Percentiles rank a stretch among this genome's conserved stretches.
Conservation (phyloP, 2,888 invertebrate genomes). For the Neuroscelio doddi region DNA sequence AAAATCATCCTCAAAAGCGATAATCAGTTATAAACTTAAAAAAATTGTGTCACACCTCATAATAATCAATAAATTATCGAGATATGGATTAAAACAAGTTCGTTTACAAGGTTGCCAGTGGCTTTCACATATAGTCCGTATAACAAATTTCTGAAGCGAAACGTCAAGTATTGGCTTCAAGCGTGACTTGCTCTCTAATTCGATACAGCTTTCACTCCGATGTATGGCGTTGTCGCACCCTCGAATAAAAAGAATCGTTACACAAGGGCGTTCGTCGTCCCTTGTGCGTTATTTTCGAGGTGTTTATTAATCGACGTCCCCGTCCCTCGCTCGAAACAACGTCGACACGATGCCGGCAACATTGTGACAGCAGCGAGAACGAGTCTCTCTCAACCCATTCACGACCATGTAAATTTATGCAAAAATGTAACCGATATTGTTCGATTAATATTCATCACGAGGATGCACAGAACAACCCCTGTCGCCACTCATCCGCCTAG, state of each 20-base stretch:
- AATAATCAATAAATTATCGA: too few species aligned
- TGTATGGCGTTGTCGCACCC: constrained; percentile 6
- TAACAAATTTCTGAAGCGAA: constrained; percentile 16
- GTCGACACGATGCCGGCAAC: constrained; percentile 14
- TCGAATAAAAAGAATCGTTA: constrained; percentile 18
- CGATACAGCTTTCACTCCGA: constrained; percentile 22
- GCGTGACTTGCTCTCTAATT: constrained; percentile 35
- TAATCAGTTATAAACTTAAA: too few species aligned
- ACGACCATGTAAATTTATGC: constrained; percentile 60
- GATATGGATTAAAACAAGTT: constrained; percentile 1
- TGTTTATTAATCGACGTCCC: constrained; percentile 47
- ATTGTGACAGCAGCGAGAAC: constrained; percentile 25
- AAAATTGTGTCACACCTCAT: too few species aligned
- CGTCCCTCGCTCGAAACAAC: not conserved
- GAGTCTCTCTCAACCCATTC: constrained; percentile 9
- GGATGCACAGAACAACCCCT: constrained; percentile 26
- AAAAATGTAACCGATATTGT: constrained; percentile 63
- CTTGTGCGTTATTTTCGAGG: constrained; percentile 25
- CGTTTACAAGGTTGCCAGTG: constrained; percentile 10
- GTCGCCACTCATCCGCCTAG: constrained; percentile 24
- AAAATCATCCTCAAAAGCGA: too few species aligned
- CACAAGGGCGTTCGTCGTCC: constrained; percentile 4
- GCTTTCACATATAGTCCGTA: constrained; percentile 1
- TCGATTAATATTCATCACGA: constrained; percentile 61
- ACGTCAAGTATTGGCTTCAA: constrained; percentile 14